A percentile compares a stretch with the other conserved stretches of the same genome.
These are phyloP conservation scores for Iselma pallidipennis DNA, from an alignment of 2,888 invertebrate genomes.

Conservation along the genomic window DNA sequence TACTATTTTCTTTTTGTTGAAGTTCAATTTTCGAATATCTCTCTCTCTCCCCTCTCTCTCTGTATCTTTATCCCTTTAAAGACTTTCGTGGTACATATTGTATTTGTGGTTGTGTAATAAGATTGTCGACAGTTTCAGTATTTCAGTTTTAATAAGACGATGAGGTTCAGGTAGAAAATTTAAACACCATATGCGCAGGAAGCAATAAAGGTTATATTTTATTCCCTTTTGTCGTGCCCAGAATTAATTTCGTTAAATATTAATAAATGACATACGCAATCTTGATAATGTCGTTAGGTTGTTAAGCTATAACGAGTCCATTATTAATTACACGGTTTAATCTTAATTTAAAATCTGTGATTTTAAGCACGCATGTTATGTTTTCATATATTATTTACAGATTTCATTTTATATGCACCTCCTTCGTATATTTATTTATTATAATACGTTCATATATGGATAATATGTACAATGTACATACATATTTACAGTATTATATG, in stretches of 20 bases:
- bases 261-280: constrained; percentile 55
- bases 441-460: no score
- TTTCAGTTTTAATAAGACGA: constrained; percentile 24
- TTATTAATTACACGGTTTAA: constrained; percentile 53
- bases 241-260: constrained; percentile 54
- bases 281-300: constrained; percentile 54
- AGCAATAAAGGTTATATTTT: constrained; percentile 50
- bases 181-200: constrained; percentile 51
- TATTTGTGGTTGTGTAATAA: background rate
- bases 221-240: constrained; percentile 50
- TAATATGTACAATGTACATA: background rate
- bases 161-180: constrained; percentile 46
- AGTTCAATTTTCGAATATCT: no score
- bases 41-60: no score
- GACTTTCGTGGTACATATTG: no score
- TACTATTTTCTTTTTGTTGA: no score
- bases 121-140: background rate
- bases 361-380: constrained; percentile 46
- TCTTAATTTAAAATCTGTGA: constrained; percentile 55
- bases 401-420: constrained; percentile 17
- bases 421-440: constrained; percentile 5
- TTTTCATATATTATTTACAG: constrained; percentile 29
- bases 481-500: background rate
- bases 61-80: no score
- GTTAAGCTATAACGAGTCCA: constrained; percentile 50